Conservation (phyloP, 2,888 invertebrate species). For the Gnatocerus cornutus region DNA sequence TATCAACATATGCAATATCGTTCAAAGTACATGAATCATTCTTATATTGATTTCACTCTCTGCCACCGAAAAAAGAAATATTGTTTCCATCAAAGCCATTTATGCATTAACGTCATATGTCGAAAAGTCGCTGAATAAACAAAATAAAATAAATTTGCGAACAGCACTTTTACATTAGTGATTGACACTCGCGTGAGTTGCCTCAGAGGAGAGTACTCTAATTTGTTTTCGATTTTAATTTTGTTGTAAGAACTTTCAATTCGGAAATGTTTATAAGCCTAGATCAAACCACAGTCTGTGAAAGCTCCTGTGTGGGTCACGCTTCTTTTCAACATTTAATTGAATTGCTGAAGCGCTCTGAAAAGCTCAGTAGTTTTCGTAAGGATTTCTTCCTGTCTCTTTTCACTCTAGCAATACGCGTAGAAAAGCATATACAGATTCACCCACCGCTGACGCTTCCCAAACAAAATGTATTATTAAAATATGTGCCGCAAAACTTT, state of each 20-base stretch:
- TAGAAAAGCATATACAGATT: not conserved
- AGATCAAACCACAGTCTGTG: slow-evolving; percentile 41
- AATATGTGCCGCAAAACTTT: slow-evolving; percentile 23
- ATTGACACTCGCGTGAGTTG: not conserved
- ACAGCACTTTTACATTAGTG: slow-evolving; percentile 37
- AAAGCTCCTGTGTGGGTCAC: slow-evolving; percentile 39
- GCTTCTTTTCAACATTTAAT: slow-evolving; percentile 49
- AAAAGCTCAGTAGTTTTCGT: slow-evolving; percentile 33
- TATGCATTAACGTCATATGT: slow-evolving; percentile 15
- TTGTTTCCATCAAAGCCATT: slow-evolving; percentile 29
- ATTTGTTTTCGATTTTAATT: slow-evolving; percentile 48
- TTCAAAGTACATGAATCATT: slow-evolving; percentile 56
- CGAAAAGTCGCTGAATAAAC: slow-evolving; percentile 17
- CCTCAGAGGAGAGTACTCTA: not conserved
- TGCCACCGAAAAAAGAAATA: slow-evolving; percentile 28
- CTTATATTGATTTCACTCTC: slow-evolving; percentile 51
- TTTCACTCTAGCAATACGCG: slow-evolving; percentile 25
- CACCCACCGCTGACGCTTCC: slow-evolving; percentile 21
- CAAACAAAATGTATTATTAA: slow-evolving; percentile 30
- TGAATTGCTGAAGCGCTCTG: slow-evolving; percentile 45
- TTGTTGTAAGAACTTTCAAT: slow-evolving; percentile 42
- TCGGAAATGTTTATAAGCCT: slow-evolving; percentile 45
- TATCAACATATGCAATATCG: slow-evolving; percentile 61
- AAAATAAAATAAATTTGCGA: slow-evolving; percentile 33
- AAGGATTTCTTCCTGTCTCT: slow-evolving; percentile 35